phyloP scores from a whole-genome alignment of 92 coral and sea anemone species.

The Porites divaricata region DNA sequence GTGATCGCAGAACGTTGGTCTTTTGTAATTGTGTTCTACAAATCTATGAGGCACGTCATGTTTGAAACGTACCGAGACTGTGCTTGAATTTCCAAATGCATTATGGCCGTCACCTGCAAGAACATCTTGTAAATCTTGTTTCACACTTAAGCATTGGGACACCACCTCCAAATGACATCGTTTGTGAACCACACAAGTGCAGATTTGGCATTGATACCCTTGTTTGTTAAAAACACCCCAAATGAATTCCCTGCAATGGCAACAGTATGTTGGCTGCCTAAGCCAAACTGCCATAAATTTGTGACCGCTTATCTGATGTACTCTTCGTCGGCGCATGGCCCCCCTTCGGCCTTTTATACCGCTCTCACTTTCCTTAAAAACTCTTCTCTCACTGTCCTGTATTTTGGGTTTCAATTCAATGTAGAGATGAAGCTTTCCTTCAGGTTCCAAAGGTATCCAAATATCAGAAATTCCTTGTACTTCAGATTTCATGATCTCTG shows the following conservation, averaged over 20 bases:
- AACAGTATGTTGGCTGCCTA: constrained; percentile 98
- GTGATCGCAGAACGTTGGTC: constrained; percentile 98
- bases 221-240: constrained; percentile 98
- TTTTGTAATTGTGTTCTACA: constrained; percentile 73
- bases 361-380: constrained; percentile 92
- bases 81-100: constrained; percentile 17
- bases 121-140: constrained; percentile 49
- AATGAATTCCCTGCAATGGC: constrained; percentile 97
- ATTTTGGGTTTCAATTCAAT: constrained; percentile 82
- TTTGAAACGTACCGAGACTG: constrained; percentile 68
- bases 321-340: constrained; percentile 86
- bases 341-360: constrained; percentile 92
- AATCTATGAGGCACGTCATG: constrained; percentile 93
- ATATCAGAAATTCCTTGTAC: constrained; percentile 68
- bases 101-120: constrained; percentile 11
- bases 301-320: constrained; percentile 95
- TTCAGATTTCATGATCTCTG: constrained; percentile 86
- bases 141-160: constrained; percentile 89
- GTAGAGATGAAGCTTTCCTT: constrained; percentile 86
- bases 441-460: constrained; percentile 97
- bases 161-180: constrained; percentile 91
- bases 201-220: constrained; percentile 99
- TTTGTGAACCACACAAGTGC: constrained; percentile 98
- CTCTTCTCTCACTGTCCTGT: constrained; percentile 53
- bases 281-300: constrained; percentile 97